Evolutionary conservation across 37 sponge, comb jelly and placozoan genomes (phyloP), one percentile per base, ranked within the genome.

Genomic region (Bolinopsis microptera): DNA sequence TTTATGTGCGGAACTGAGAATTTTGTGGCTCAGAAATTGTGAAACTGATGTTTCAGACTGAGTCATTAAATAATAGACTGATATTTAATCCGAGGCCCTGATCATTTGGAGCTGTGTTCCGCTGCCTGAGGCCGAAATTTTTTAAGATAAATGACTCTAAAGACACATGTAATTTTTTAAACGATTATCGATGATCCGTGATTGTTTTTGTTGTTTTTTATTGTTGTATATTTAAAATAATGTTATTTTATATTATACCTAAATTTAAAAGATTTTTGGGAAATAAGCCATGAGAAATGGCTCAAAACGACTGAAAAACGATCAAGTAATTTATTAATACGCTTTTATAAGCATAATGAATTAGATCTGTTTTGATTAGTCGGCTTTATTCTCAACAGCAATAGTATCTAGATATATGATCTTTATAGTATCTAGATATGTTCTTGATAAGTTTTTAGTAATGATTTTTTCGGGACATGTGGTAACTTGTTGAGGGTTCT

Each of bases 1-100:
- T 86, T 86, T 86, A 39, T n/a, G 61, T 86, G 90, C 61, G 61
- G 61, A 3, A 86, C 90, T 41, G 90, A 86, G 90, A 41, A 86
- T 26, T 86, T 86, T 34, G 90, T 86, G 9, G 90, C 90, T 41
- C 90, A 86, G 35, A 86, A 86, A 40, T 38, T 86, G 61, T 86
- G 90, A 86, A 23, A n/a, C 26, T 8, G 3, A 16, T 9, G 23
- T 3, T 5, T n/a, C n/a, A n/a, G n/a, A n/a, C n/a, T n/a, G n/a
- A n/a, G n/a, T n/a, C n/a, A n/a, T n/a, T n/a, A n/a, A n/a, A n/a
- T n/a, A n/a, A n/a, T n/a, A n/a, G n/a, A n/a, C n/a, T n/a, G n/a
- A n/a, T n/a, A n/a, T n/a, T n/a, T n/a, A n/a, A n/a, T n/a, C n/a
- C n/a, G n/a, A n/a, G n/a, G n/a, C n/a, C n/a, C n/a, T n/a, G n/a